Conservation (phyloP, 2,888 invertebrate species). For the Corythucha ciliata region DNA sequence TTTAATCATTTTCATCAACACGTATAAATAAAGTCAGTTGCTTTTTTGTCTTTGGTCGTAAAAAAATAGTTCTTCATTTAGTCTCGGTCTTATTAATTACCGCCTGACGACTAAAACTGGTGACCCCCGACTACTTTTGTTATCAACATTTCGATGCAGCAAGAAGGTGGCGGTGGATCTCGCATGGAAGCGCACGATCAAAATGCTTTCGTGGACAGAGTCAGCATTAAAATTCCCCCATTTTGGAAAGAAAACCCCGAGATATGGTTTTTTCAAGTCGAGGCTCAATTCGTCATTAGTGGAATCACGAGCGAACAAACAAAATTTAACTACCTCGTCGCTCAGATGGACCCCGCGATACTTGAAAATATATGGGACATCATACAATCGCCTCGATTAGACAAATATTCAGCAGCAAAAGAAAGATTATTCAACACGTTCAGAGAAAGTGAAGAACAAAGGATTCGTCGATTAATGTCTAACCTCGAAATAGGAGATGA, state of each 20-base stretch:
- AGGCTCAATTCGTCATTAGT: conserved; percentile 13
- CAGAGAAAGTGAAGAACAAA: conserved; percentile 6
- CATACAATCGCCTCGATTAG: background rate
- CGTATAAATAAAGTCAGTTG: too few species aligned
- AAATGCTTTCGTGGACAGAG: too few species aligned
- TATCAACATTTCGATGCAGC: too few species aligned
- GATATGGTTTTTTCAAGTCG: conserved; percentile 20
- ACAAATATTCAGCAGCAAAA: conserved; percentile 19
- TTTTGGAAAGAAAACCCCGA: conserved; percentile 17
- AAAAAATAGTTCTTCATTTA: too few species aligned
- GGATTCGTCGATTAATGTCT: background rate
- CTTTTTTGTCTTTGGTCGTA: too few species aligned
- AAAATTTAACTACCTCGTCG: conserved; percentile 18
- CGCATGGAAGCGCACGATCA: too few species aligned
- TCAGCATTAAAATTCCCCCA: conserved; percentile 19
- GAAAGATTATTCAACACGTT: conserved; percentile 4
- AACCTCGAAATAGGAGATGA: conserved; percentile 17
- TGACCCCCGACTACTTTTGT: too few species aligned
- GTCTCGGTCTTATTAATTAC: too few species aligned
- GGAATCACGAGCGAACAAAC: conserved; percentile 14
- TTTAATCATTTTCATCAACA: too few species aligned
- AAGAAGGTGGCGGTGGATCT: too few species aligned
- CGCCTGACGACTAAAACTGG: too few species aligned
- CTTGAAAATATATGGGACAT: conserved; percentile 19
- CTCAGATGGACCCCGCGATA: conserved; percentile 9